Evolutionary conservation across 2,888 invertebrate genomes (phyloP), one percentile per base, ranked within the genome.

Genomic region (Argyresthia goedartella): DNA sequence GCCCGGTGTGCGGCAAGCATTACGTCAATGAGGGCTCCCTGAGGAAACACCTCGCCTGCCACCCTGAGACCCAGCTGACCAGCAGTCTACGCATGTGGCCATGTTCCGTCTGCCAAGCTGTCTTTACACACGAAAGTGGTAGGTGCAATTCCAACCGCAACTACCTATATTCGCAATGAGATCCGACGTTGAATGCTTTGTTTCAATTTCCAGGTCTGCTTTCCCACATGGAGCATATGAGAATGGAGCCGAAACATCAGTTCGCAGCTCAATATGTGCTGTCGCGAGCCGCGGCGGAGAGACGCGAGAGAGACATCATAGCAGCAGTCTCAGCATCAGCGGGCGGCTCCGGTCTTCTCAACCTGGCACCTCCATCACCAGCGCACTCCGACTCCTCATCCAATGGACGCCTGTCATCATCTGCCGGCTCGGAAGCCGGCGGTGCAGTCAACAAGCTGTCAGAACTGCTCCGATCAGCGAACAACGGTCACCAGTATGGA

Each of bases 221-320:
- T 54, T 94, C 95, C 54, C 97, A 97, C 75, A 96, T 97, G 96
- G 96, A 97, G 68, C 96, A 96, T 74, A 96, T 97, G 96, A 90
- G 96, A 67, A 96, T 96, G 96, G 96, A 97, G 76, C 96, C 96
- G 0, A 97, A 97, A 77, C 96, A 97, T 87, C 96, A 96, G 77
- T 97, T 97, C 69, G 96, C 96, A 43, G 96, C 97, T 34, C 97
- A 97, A 72, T 97, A 96, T 81, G 96, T 97, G 45, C 87, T 97
- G 39, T 95, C 95, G 53, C 87, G 96, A 62, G 97, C 96, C 8
- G 96, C 96, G 8, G 96, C 96, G 13, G 96, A 96, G 70, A 89
- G 96, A 61, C 89, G 96, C 59, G 96, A 96, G 69, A 86, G 96
- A 48, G 96, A 96, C 70, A 86, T 96, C 52, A 89, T 92, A 8